A percentile compares a stretch with the other conserved stretches of the same genome.
phyloP scores from a whole-genome alignment of 2,888 invertebrate species.

The Stomorhina lunata region DNA sequence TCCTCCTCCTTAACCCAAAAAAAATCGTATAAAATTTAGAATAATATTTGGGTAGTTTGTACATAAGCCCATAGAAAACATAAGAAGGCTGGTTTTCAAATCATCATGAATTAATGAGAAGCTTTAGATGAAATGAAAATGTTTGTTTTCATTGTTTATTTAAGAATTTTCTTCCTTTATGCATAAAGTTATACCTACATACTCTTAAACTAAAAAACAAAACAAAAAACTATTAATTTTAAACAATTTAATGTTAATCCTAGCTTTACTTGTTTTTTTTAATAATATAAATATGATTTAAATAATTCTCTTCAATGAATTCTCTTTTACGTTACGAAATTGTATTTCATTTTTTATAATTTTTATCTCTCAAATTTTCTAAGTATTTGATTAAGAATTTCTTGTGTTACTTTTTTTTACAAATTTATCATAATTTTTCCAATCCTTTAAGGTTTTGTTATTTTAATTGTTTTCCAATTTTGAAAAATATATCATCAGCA shows the following conservation, averaged over 20 bases:
- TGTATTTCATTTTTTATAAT: constrained; percentile 2
- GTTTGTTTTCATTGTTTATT: not conserved
- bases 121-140: constrained; percentile 4
- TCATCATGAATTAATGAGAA: not conserved
- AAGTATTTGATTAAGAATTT: constrained; percentile 23
- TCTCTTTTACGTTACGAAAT: constrained; percentile 24
- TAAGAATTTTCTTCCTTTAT: not conserved
- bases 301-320: constrained; percentile 34
- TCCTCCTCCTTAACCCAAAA: not conserved
- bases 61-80: not conserved
- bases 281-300: constrained; percentile 7
- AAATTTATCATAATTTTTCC: constrained; percentile 24
- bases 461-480: constrained; percentile 21
- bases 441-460: constrained; percentile 49
- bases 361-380: not conserved
- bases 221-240: not conserved
- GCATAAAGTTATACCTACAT: not conserved
- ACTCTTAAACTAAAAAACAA: constrained; percentile 7
- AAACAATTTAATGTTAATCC: constrained; percentile 26
- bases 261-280: constrained; percentile 43
- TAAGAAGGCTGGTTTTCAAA: not conserved
- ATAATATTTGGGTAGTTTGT: constrained; percentile 2
- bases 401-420: constrained; percentile 60
- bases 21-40: not conserved
- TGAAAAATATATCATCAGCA: constrained; percentile 10